Evolutionary conservation across 2,888 invertebrate genomes (phyloP), one percentile per base, ranked within the genome.

Genomic region (Cartodere bifasciata): DNA sequence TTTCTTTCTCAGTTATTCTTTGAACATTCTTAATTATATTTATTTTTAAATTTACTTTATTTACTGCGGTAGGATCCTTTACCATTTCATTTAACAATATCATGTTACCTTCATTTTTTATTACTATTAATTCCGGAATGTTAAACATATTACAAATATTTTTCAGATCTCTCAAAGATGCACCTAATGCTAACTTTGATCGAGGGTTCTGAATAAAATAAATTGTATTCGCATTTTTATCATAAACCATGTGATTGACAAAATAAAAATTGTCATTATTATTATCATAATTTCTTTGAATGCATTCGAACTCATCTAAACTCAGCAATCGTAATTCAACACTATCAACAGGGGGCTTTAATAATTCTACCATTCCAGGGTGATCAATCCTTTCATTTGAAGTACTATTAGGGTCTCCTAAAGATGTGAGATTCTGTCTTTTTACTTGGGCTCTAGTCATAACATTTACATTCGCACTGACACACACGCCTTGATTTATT

Each of bases 21-120:
- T 38, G 17, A 12, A 34, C 25, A 15, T 28, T 14, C 32, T 37
- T 42, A 13, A 41, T 22, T 22, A 40, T 28, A 23, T 16, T 29
- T 20, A 38, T 32, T 27, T 38, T 38, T 31, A 35, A 24, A 38
- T 20, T 26, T 11, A n/a, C 14, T 7, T 32, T 7, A 23, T 26
- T 31, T 7, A 29, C 20, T 29, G 17, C 15, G 2, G 27, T 11
- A 5, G 6, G 3, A 16, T 9, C 3, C 15, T 16, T 28, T 28
- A 38, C 16, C 15, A 29, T 30, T 16, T 31, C 29, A 11, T 25
- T 10, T 21, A 38, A 10, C 17, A 25, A 10, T 29, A 28, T n/a
- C n/a, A n/a, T 22, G 20, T 29, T 16, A 26, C 34, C 16, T 21
- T 32, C 29, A 32, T 38, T 30, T 34, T 34, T 34, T 9, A 30